Evolutionary conservation across 2,113 vertebrate species (phyloP).

Genomic region (Campylomormyrus tamandua): DNA sequence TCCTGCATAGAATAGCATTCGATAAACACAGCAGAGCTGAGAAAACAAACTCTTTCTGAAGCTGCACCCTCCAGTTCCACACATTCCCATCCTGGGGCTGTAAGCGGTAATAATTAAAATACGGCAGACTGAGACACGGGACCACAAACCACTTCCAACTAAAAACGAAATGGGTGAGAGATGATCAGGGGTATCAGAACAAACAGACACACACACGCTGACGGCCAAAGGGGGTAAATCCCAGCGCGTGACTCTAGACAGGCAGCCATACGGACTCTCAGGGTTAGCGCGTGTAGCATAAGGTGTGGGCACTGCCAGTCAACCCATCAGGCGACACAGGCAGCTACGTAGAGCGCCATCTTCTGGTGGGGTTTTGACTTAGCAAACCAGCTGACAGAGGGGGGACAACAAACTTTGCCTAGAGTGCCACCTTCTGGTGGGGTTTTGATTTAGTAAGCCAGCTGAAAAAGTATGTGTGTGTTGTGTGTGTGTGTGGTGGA

Average conservation of each 20-base stretch:
- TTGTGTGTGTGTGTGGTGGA: no score
- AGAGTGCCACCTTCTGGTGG: no score
- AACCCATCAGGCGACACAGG: background rate
- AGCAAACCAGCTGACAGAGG: background rate
- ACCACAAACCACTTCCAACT: background rate
- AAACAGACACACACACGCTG: background rate
- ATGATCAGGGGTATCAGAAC: background rate
- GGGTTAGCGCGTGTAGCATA: background rate
- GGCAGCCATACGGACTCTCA: background rate
- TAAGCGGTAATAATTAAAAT: background rate
- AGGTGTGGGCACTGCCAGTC: background rate
- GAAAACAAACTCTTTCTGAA: background rate
- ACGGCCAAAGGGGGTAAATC: background rate
- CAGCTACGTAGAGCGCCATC: background rate
- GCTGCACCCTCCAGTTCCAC: background rate
- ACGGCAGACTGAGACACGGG: background rate
- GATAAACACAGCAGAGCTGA: background rate
- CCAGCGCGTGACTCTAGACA: background rate
- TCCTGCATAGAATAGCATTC: background rate
- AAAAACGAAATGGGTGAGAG: background rate
- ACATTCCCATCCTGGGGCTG: background rate
- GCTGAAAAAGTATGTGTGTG: no score
- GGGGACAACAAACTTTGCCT: no score
- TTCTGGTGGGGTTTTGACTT: background rate
- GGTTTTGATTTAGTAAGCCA: no score